A percentile compares a stretch with the other conserved stretches of the same genome.
These are phyloP conservation scores for Aleiodes testaceus DNA, from an alignment of 2,888 invertebrate genomes.

Conservation along the genomic window DNA sequence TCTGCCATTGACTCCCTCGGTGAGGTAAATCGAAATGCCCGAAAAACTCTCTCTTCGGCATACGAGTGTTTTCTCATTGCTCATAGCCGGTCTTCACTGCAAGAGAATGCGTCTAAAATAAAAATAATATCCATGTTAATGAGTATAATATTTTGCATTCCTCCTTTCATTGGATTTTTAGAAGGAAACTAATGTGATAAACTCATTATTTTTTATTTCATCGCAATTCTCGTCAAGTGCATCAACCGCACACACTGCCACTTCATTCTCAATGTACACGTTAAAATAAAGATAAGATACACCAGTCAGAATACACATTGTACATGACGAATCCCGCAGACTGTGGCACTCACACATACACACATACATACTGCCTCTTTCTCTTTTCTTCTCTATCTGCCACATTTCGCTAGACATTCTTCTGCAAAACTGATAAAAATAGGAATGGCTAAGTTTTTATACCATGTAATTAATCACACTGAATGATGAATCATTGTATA, in stretches of 20 bases:
- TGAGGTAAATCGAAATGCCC: conserved; percentile 34
- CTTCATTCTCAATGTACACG: conserved; percentile 26
- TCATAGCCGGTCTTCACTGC: background rate
- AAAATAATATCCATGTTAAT: background rate
- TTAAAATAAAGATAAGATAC: conserved; percentile 37
- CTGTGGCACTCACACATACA: conserved; percentile 7
- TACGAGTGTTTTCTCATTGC: background rate
- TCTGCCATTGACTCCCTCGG: conserved; percentile 50
- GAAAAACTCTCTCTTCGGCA: background rate
- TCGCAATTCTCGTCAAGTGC: conserved; percentile 42
- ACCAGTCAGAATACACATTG: conserved; percentile 12
- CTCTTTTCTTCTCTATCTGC: background rate
- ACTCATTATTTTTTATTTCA: conserved; percentile 26
- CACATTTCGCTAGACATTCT: conserved; percentile 42
- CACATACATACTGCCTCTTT: conserved; percentile 22
- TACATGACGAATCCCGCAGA: conserved; percentile 33
- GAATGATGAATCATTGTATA: conserved; percentile 24
- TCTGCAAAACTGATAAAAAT: conserved; percentile 49
- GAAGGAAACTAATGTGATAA: conserved; percentile 26
- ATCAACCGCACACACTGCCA: conserved; percentile 41
- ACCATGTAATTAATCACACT: conserved; percentile 37
- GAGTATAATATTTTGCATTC: background rate
- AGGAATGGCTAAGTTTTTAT: conserved; percentile 48
- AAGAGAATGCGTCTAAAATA: background rate
- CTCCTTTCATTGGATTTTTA: background rate